phyloP scores from a whole-genome alignment of 2,113 vertebrate species.

The Pteruthius melanotis region DNA sequence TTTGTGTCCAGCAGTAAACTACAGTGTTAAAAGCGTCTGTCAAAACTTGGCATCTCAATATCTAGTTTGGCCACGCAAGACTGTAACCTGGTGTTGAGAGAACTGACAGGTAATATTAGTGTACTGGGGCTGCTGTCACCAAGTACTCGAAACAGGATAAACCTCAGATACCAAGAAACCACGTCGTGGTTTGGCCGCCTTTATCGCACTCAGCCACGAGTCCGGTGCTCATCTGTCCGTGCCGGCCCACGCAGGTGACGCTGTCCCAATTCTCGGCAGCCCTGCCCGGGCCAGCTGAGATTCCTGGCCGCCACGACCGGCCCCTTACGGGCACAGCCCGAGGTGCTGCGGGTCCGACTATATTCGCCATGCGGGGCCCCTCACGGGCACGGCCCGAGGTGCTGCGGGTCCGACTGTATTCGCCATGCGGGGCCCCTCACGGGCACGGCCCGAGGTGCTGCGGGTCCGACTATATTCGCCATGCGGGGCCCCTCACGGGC shows the following conservation, averaged over 20 bases:
- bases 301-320: too few species aligned
- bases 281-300: neutral
- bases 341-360: rapidly evolving
- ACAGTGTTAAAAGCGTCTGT: neutral
- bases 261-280: neutral
- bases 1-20: neutral
- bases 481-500: neutral
- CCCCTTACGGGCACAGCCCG: neutral
- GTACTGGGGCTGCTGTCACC: neutral
- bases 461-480: rapidly evolving
- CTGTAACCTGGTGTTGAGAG: neutral
- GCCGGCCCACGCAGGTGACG: neutral
- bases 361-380: rapidly evolving
- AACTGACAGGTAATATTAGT: too few species aligned
- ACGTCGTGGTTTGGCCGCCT: neutral
- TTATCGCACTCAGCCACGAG: neutral
- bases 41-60: neutral
- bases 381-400: neutral
- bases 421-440: too few species aligned
- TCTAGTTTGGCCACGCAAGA: neutral
- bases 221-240: neutral
- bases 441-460: neutral
- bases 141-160: neutral
- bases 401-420: too few species aligned
- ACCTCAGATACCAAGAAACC: neutral